phyloP scores from a whole-genome alignment of 2,888 invertebrate genomes.

The Caenorhabditis virilis region DNA sequence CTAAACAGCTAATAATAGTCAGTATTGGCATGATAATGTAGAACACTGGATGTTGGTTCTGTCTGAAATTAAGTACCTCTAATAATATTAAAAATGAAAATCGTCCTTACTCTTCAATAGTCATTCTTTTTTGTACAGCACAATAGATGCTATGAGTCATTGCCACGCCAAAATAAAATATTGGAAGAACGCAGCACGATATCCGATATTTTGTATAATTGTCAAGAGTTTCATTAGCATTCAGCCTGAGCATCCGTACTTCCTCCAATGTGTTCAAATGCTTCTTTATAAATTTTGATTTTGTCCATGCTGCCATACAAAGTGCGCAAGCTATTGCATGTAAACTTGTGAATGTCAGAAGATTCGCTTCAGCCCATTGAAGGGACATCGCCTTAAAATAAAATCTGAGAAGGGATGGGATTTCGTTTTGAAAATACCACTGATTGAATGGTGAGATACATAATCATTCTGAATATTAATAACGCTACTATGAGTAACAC shows the following conservation, averaged over 20 bases:
- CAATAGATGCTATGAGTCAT: constrained; percentile 10
- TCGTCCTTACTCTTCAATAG: constrained; percentile 14
- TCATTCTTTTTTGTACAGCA: constrained; percentile 13
- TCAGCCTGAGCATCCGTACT: constrained; percentile 6
- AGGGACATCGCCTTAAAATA: constrained; percentile 7
- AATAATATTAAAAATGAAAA: background rate
- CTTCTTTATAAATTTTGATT: constrained; percentile 12
- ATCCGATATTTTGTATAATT: constrained; percentile 17
- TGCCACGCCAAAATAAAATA: constrained; percentile 7
- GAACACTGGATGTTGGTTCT: constrained; percentile 10
- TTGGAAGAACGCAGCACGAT: constrained; percentile 11
- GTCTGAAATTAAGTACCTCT: constrained; percentile 2
- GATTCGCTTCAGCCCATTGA: constrained; percentile 28
- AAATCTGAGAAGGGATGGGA: background rate
- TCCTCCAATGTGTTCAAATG: constrained; percentile 8
- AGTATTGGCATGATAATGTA: constrained; percentile 23
- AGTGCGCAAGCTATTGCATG: constrained; percentile 19
- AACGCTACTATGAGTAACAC: constrained; percentile 12
- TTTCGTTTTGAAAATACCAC: background rate
- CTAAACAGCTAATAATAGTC: constrained; percentile 17
- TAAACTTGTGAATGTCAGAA: constrained; percentile 24
- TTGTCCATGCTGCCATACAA: constrained; percentile 28
- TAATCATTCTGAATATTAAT: constrained; percentile 20
- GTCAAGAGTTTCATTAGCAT: constrained; percentile 16
- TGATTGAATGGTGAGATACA: constrained; percentile 18